phyloP scores from a whole-genome alignment of 2,797 vertebrate species.

The Pipistrellus pygmaeus region DNA sequence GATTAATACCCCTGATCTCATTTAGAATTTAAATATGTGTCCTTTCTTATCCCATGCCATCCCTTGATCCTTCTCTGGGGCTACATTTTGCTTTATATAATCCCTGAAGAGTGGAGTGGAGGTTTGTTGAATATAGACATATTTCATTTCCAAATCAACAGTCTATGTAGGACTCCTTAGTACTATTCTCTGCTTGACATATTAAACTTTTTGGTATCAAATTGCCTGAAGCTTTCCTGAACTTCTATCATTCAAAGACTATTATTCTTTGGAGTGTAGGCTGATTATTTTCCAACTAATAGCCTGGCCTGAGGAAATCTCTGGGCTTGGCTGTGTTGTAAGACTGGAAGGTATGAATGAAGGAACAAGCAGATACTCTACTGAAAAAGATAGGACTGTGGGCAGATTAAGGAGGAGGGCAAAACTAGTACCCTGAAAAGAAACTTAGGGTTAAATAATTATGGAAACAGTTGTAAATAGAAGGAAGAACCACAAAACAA shows the following conservation, averaged over 20 bases:
- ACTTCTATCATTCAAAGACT: background rate
- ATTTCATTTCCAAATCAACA: background rate
- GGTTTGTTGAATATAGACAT: background rate
- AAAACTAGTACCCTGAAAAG: background rate
- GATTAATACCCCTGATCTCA: background rate
- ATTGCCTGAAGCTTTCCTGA: background rate
- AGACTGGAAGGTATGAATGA: background rate
- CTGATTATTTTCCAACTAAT: background rate
- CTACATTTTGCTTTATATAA: conserved; percentile 1
- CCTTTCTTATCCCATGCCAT: background rate
- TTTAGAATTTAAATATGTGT: background rate
- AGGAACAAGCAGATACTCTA: background rate
- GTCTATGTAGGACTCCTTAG: background rate
- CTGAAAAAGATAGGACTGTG: background rate
- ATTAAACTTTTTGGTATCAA: background rate
- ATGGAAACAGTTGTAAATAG: background rate
- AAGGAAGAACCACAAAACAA: background rate
- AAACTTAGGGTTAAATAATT: background rate
- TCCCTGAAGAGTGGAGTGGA: background rate
- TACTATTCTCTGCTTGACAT: background rate
- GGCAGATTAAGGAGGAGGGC: background rate
- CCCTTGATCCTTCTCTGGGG: background rate
- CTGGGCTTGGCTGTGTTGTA: background rate
- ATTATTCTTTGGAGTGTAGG: background rate
- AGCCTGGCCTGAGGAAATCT: background rate